Conservation (phyloP, 2,113 vertebrate species). For the Potamarius usumacintae region DNA sequence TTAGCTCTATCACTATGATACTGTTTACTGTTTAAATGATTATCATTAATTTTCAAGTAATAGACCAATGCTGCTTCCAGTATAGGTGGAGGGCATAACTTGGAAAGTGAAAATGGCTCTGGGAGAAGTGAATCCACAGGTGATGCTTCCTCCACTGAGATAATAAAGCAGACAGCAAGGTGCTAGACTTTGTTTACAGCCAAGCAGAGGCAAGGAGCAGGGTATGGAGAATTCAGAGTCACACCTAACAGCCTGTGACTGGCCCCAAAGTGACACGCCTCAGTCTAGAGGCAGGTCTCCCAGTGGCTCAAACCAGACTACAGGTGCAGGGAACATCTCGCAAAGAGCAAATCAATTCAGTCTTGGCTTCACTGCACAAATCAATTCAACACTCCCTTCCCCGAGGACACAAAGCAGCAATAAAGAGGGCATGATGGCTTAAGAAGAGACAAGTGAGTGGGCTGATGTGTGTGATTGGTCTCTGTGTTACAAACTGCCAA, state of each 20-base stretch:
- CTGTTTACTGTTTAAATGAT: neutral
- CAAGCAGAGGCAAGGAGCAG: conserved; percentile 51
- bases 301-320: conserved; percentile 25
- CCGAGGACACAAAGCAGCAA: conserved; percentile 34
- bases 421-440: conserved; percentile 26
- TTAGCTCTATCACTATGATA: neutral
- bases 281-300: conserved; percentile 42
- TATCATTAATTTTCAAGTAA: neutral
- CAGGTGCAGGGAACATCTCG: conserved; percentile 34
- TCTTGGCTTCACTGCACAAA: conserved; percentile 40
- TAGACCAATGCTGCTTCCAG: no score
- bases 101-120: conserved; percentile 10
- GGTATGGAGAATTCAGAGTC: conserved; percentile 61
- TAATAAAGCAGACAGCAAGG: conserved; percentile 67
- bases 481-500: conserved; percentile 19
- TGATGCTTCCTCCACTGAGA: conserved; percentile 39
- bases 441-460: conserved; percentile 31
- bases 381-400: conserved; percentile 41
- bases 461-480: conserved; percentile 41
- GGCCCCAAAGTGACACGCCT: conserved; percentile 66
- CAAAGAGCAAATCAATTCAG: conserved; percentile 45
- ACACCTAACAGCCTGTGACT: conserved; percentile 68
- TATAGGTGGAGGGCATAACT: no score
- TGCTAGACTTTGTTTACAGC: conserved; percentile 61
- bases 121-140: conserved; percentile 24